Base-by-base conservation (phyloP, 2,797 vertebrate genomes). In the Manis pentadactyla region DNA sequence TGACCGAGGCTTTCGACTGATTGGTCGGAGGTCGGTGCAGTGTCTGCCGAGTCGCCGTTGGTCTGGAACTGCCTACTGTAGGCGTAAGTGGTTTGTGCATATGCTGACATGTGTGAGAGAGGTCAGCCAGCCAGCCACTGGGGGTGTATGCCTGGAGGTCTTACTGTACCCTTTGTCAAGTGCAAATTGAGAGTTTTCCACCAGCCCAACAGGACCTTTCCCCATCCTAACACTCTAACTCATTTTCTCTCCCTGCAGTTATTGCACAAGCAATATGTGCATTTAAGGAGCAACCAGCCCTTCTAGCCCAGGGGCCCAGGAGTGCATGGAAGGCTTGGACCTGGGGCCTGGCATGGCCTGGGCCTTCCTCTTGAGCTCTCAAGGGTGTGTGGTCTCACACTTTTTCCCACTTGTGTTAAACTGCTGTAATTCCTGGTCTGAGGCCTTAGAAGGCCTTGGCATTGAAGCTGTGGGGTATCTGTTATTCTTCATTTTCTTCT, bases 1-100 rank as follows among this genome's bases (percentile, higher is more conserved):
- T 12, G 97, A 99, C 93, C 99, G 98, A 0, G 99, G 99, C 7
- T 99, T 99, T 98, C 98, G 98, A 14, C 98, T 99, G 96, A 83
- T 99, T 42, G 99, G 99, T 4, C 99, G 87, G 88, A 98, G 97
- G 0, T 98, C 99, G 0, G 98, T 99, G 12, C 99, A 98, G 31
- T 99, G 99, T 97, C 98, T 99, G 88, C 97, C 98, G 87, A 99
- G 2, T 95, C 99, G 99, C 18, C 99, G 98, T 97, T 99, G 99
- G 99, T 99, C 99, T 7, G 99, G 99, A 96, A 99, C 98, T 0
- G 98, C 99, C 0, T 98, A 98, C 97, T 99, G 99, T 97, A 99
- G 99, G 87, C 98, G 99, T 99, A 99, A 98, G 99, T 99, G 84
- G 81, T 84, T 39, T 81, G 75, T 95, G 81, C 10, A 49, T 57